Conservation (phyloP, 2,888 invertebrate species). For the Cantharis nigra region DNA sequence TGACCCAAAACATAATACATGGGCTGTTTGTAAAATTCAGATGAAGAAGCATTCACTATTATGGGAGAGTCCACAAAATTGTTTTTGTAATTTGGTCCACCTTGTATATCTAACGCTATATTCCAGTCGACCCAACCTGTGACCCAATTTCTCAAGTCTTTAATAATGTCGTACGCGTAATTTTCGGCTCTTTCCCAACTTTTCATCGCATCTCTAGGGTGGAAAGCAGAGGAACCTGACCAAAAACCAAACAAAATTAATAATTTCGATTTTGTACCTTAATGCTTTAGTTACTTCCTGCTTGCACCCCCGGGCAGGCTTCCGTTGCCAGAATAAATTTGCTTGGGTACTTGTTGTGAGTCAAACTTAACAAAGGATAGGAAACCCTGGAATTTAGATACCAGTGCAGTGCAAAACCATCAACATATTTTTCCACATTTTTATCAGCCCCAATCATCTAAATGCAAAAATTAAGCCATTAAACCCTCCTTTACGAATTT, state of each 20-base stretch:
- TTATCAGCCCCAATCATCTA: background rate
- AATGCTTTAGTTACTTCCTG: background rate
- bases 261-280: background rate
- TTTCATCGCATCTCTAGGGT: slow-evolving; percentile 58
- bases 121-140: slow-evolving; percentile 93
- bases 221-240: background rate
- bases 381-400: background rate
- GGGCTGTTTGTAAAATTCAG: slow-evolving; percentile 88
- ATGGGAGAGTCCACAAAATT: slow-evolving; percentile 84
- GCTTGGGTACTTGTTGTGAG: background rate
- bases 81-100: slow-evolving; percentile 79
- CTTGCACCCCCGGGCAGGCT: background rate
- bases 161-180: slow-evolving; percentile 63
- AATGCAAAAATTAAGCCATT: background rate
- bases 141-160: slow-evolving; percentile 74
- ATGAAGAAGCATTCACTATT: slow-evolving; percentile 62
- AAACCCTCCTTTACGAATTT: background rate
- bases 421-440: background rate
- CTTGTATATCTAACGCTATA: slow-evolving; percentile 70
- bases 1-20: slow-evolving; percentile 86
- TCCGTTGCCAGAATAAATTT: slow-evolving; percentile 1
- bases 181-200: slow-evolving; percentile 64
- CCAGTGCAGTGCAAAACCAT: slow-evolving; percentile 8
- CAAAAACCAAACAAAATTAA: background rate
- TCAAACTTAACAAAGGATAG: background rate